phyloP scores from a whole-genome alignment of 2,888 invertebrate species.

The Smittia sp. region DNA sequence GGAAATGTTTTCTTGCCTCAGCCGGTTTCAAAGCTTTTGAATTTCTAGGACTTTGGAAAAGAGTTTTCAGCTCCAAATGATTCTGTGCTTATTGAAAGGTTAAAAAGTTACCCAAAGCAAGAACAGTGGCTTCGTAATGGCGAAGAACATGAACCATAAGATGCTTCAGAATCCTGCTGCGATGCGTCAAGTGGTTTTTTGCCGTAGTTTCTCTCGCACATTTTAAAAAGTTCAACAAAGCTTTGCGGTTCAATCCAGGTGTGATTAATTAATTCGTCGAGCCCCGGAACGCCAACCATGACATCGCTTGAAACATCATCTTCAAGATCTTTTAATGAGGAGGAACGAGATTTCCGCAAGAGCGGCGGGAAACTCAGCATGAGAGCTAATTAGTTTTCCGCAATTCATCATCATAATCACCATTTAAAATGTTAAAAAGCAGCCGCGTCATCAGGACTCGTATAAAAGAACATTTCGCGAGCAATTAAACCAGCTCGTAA shows the following conservation, averaged over 20 bases:
- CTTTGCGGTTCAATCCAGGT: not conserved
- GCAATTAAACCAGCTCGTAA: constrained; percentile 34
- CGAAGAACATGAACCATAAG: no score
- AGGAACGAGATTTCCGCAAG: constrained; percentile 26
- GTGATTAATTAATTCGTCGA: constrained; percentile 12
- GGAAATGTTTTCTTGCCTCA: no score
- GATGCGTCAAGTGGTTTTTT: no score
- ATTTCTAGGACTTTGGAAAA: no score
- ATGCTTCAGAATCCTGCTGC: no score
- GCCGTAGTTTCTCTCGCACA: not conserved
- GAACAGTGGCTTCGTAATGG: no score
- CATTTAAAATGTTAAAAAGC: constrained; percentile 31
- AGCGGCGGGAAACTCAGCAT: constrained; percentile 1
- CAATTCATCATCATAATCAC: constrained; percentile 41
- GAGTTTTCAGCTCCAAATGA: no score
- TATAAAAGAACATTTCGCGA: constrained; percentile 17
- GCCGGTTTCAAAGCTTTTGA: no score
- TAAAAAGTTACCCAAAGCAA: no score
- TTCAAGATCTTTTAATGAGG: not conserved
- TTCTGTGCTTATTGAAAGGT: no score
- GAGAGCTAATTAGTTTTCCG: constrained; percentile 39
- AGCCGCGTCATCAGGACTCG: constrained; percentile 30
- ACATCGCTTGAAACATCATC: not conserved
- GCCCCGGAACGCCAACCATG: not conserved
- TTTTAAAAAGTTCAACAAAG: no score